phyloP scores from a whole-genome alignment of 2,888 invertebrate species.

The Rhamnusium bicolor region DNA sequence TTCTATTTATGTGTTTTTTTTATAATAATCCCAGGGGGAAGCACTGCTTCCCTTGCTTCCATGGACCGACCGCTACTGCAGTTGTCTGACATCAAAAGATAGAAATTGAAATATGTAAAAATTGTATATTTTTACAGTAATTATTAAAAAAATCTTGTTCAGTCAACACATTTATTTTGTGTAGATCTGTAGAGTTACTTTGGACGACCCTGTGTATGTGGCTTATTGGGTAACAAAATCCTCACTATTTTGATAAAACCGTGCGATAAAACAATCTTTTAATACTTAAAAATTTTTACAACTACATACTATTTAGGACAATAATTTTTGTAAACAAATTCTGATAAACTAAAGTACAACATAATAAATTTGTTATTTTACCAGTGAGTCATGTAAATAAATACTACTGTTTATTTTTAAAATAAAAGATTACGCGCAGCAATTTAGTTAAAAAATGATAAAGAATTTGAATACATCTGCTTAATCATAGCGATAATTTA shows the following conservation, averaged over 20 bases:
- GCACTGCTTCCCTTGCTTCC: too few species aligned
- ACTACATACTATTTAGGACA: constrained; percentile 28
- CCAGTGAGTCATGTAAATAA: constrained; percentile 15
- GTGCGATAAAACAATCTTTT: constrained; percentile 19
- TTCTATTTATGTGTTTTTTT: too few species aligned
- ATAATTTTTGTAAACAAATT: constrained; percentile 23
- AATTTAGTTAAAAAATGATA: not conserved
- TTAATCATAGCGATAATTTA: not conserved
- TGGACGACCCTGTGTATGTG: not conserved
- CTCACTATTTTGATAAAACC: constrained; percentile 23
- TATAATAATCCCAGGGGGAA: too few species aligned
- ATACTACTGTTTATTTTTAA: constrained; percentile 13
- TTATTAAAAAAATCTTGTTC: too few species aligned
- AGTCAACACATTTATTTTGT: too few species aligned
- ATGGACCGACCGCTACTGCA: too few species aligned
- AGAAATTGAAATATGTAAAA: too few species aligned
- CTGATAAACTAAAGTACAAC: constrained; percentile 18
- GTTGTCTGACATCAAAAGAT: too few species aligned
- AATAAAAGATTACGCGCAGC: not conserved
- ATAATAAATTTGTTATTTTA: constrained; percentile 18
- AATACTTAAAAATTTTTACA: constrained; percentile 22
- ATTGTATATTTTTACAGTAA: too few species aligned
- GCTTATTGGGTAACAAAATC: constrained; percentile 15
- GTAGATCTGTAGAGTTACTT: too few species aligned
- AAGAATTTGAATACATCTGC: not conserved